phyloP scores from a whole-genome alignment of 2,113 vertebrate species.

The Sebastes schlegelii region DNA sequence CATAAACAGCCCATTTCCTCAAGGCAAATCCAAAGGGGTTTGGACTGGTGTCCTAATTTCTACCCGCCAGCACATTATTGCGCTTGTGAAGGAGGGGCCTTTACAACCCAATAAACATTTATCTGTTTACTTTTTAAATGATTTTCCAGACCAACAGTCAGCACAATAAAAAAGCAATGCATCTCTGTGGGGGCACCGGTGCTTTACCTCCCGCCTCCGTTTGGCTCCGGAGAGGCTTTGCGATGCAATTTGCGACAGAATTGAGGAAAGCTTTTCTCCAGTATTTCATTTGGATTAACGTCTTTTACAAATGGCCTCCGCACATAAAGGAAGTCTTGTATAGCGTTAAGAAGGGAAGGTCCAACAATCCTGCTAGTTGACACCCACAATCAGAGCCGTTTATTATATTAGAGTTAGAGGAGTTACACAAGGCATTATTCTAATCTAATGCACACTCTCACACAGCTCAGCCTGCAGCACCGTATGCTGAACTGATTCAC shows the following conservation, averaged over 20 bases:
- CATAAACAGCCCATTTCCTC: background rate
- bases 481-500: constrained; percentile 14
- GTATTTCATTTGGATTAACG: constrained; percentile 17
- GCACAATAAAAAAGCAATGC: constrained; percentile 50
- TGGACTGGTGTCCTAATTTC: constrained; percentile 22
- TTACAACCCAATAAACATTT: constrained; percentile 62
- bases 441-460: background rate
- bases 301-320: background rate
- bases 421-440: background rate
- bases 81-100: constrained; percentile 3
- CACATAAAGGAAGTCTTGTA: background rate
- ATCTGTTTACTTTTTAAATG: constrained; percentile 62
- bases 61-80: constrained; percentile 3
- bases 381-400: background rate
- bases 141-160: constrained; percentile 62
- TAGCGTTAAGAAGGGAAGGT: background rate
- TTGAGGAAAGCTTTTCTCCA: background rate
- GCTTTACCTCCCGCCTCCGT: background rate
- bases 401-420: background rate
- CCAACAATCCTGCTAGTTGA: background rate
- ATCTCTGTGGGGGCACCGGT: background rate
- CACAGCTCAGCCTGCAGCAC: background rate
- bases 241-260: constrained; percentile 13
- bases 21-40: background rate
- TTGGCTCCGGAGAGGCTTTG: constrained; percentile 19